Evolutionary conservation across 2,113 vertebrate genomes (phyloP).

Genomic region (Atherinomorus stipes): DNA sequence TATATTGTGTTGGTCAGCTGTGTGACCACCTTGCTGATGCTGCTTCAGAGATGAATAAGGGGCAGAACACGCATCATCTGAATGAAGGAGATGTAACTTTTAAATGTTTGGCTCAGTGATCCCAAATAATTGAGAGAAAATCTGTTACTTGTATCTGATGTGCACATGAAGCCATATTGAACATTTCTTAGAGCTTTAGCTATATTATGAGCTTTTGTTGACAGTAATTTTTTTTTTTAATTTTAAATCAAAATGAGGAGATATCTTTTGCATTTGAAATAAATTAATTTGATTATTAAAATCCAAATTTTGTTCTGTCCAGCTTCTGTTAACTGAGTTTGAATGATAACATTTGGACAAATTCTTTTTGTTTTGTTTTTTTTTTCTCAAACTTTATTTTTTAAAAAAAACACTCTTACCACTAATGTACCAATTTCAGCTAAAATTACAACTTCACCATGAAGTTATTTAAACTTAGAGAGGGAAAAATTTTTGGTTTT

Average conservation of each 20-base stretch:
- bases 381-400: neutral
- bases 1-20: conserved; percentile 42
- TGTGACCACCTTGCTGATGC: conserved; percentile 53
- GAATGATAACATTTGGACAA: neutral
- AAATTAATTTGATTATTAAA: conserved; percentile 50
- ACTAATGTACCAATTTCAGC: no score
- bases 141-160: conserved; percentile 7
- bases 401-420: neutral
- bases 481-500: neutral
- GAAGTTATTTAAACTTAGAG: no score
- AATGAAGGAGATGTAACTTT: conserved; percentile 38
- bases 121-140: conserved; percentile 3
- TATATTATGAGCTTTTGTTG: conserved; percentile 12
- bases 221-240: conserved; percentile 42
- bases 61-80: neutral
- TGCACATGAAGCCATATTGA: conserved; percentile 59
- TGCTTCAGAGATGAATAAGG: conserved; percentile 56
- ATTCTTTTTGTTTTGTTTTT: conserved; percentile 5
- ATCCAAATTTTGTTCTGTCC: conserved; percentile 24
- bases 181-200: conserved; percentile 18
- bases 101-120: conserved; percentile 3
- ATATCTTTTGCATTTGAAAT: conserved; percentile 55
- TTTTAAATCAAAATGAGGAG: conserved; percentile 38
- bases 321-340: conserved; percentile 1
- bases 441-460: no score